Percentiles rank a stretch among this genome's conserved stretches.
These are phyloP conservation scores for Eulemur coronatus DNA, from an alignment of 2,797 vertebrate genomes.

Conservation along the genomic window DNA sequence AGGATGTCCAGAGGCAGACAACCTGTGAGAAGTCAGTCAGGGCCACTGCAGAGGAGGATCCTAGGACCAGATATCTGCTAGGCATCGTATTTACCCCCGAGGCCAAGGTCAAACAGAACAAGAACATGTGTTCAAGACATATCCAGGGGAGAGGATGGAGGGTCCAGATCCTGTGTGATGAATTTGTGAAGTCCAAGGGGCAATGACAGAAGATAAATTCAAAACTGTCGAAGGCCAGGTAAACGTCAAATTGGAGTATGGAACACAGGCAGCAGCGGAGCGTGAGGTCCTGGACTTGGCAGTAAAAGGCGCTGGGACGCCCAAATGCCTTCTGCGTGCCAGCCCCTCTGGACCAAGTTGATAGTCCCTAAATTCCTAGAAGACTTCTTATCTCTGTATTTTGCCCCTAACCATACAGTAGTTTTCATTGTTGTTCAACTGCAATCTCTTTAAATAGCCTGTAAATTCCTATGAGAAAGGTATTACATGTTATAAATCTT, in stretches of 20 bases:
- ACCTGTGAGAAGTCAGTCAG: neutral
- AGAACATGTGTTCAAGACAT: neutral
- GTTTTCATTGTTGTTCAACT: neutral
- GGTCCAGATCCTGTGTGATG: neutral
- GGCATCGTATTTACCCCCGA: neutral
- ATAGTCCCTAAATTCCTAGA: neutral
- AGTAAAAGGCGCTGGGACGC: neutral
- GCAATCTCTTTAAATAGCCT: neutral
- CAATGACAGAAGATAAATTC: neutral
- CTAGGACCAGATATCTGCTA: neutral
- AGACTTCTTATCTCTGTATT: neutral
- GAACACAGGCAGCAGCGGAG: neutral
- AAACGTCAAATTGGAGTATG: neutral
- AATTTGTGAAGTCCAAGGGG: neutral
- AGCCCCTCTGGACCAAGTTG: neutral
- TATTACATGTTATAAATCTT: neutral
- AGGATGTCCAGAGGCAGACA: neutral
- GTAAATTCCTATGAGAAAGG: neutral
- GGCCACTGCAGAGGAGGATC: no score
- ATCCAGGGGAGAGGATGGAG: neutral
- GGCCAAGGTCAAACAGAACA: neutral
- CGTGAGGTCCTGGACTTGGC: fast-evolving
- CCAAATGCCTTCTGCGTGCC: fast-evolving
- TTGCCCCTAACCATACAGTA: neutral
- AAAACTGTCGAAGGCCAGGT: neutral